A percentile compares a stretch with the other conserved stretches of the same genome.
These are phyloP conservation scores for Eristalis pertinax DNA, from an alignment of 2,888 invertebrate genomes.

Conservation along the genomic window DNA sequence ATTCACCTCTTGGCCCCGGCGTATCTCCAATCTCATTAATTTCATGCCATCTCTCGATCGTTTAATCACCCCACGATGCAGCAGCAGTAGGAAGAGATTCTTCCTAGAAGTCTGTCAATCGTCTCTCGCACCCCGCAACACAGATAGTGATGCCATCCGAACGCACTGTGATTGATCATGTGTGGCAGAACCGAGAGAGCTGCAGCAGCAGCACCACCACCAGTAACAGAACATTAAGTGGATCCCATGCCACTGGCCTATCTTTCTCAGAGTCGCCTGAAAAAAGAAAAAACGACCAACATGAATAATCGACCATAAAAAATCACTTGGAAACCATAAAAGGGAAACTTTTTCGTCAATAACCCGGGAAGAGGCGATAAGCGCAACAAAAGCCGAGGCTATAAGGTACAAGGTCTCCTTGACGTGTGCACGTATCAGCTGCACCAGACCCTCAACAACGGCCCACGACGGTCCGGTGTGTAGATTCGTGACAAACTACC, in stretches of 20 bases:
- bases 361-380: constrained; percentile 47
- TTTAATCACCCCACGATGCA: constrained; percentile 55
- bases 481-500: constrained; percentile 58
- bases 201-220: not conserved
- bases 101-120: constrained; percentile 32
- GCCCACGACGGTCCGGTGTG: constrained; percentile 26
- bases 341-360: constrained; percentile 67
- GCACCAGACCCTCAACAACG: constrained; percentile 15
- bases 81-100: constrained; percentile 34
- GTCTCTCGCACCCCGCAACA: constrained; percentile 8
- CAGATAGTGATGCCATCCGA: constrained; percentile 32
- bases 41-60: constrained; percentile 64
- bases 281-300: constrained; percentile 16
- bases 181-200: constrained; percentile 39
- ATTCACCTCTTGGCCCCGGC: constrained; percentile 41
- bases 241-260: constrained; percentile 55
- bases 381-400: constrained; percentile 49
- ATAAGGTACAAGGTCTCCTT: constrained; percentile 48
- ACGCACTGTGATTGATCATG: constrained; percentile 62
- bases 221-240: constrained; percentile 67
- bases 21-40: constrained; percentile 67
- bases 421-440: constrained; percentile 32
- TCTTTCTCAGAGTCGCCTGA: constrained; percentile 8
- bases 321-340: constrained; percentile 70
- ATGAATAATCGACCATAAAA: constrained; percentile 71